Evolutionary conservation across 2,888 invertebrate species (phyloP).

Genomic region (Chelonus formosanus): DNA sequence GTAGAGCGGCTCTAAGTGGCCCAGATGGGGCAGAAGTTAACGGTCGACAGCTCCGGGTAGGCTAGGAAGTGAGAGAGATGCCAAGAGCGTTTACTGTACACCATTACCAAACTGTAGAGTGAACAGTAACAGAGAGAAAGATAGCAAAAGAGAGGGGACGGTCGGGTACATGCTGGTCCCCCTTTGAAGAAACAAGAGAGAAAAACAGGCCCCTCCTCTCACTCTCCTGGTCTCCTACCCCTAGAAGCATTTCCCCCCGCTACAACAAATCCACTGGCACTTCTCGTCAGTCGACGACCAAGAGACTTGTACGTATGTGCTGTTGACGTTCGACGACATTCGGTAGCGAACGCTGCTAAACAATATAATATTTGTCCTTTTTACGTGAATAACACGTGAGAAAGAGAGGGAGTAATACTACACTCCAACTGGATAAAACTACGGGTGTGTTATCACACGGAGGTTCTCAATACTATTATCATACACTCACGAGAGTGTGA

Average conservation of each 20-base stretch:
- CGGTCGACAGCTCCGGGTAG: constrained; percentile 8
- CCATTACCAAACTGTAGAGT: constrained; percentile 32
- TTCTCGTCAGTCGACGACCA: constrained; percentile 51
- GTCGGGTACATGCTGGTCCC: constrained; percentile 11
- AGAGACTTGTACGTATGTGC: constrained; percentile 47
- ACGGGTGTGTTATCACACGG: too few relatives aligned
- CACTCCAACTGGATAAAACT: too few relatives aligned
- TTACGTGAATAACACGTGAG: constrained; percentile 1
- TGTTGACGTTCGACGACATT: constrained; percentile 38
- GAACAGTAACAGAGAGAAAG: constrained; percentile 32
- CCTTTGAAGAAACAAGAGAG: constrained; percentile 22
- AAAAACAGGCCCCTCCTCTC: constrained; percentile 27
- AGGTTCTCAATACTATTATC: too few relatives aligned
- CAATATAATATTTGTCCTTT: constrained; percentile 7
- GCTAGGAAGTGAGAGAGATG: constrained; percentile 8
- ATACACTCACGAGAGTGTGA: too few relatives aligned
- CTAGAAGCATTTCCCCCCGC: constrained; percentile 40
- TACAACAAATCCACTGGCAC: constrained; percentile 46
- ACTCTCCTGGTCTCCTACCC: constrained; percentile 32
- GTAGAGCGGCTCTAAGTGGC: not conserved
- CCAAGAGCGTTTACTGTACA: constrained; percentile 20
- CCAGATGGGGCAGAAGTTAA: constrained; percentile 28
- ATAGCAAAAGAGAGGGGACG: constrained; percentile 25
- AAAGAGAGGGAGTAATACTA: too few relatives aligned
- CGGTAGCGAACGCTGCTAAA: constrained; percentile 30